Evolutionary conservation across 2,113 vertebrate species (phyloP), one percentile per base, ranked within the genome.

Genomic region (Danio rerio): DNA sequence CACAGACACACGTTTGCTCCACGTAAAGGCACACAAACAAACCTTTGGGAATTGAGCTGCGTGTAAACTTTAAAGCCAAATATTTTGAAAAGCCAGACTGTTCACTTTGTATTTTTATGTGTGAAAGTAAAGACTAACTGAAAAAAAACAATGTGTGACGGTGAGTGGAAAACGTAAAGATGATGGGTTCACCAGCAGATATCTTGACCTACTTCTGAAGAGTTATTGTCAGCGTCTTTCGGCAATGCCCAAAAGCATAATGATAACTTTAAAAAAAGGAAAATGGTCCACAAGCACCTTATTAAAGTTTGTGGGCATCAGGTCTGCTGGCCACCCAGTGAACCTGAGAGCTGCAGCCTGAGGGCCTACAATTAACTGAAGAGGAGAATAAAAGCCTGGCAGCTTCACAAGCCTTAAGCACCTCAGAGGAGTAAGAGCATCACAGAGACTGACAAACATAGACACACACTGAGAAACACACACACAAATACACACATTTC

Each of bases 371-470:
- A 77, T 77, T 77, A 77, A 77, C 13, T 77, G 20, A 77, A 63
- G 75, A n/a, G 20, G 45, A 77, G 58, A 77, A 63, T 77, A 77
- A 63, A 61, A 63, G 43, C 75, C 20, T 50, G 49, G 49, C 49
- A 71, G 49, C 59, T 77, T 77, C 45, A 63, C 45, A 77, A 16
- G 45, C 20, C 20, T 16, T 49, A 61, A 77, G 58, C 58, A 31
- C 74, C 15, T 62, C 58, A 4, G 58, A 50, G n/a, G 70, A 73
- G 75, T 52, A 52, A 61, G 71, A 79, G 42, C 58, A 62, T 62
- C 52, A 81, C 42, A 56, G 58, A 79, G 71, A 66, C 82, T 56
- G 82, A 18, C 75, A 72, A 69, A 82, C 83, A 84, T 47, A 82
- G 62, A 59, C 16, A 31, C 31, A 2, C 21, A n/a, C 52, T 31